Evolutionary conservation across 2,888 invertebrate species (phyloP), one percentile per base, ranked within the genome.

Genomic region (Oscheius sp.): DNA sequence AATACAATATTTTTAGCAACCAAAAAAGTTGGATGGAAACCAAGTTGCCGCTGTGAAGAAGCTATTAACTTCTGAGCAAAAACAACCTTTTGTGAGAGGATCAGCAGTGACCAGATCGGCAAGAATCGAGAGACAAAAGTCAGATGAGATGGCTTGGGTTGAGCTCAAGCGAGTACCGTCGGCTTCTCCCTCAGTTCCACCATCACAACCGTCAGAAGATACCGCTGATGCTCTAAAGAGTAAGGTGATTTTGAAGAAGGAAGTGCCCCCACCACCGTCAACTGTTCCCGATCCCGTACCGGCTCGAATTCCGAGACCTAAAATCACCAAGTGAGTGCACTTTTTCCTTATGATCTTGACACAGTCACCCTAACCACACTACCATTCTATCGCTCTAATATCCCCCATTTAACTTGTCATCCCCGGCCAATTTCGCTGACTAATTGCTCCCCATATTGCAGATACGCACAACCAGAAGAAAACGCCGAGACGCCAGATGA

Each of bases 271-370:
- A 21, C 70, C 78, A 10, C 66, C 76, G 3, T 71, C 72, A 1
- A 65, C 60, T 32, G 71, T 88, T n/a, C 86, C 87, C 1, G 87
- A 88, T 29, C 87, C 86, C 5, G 71, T 86, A 35, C 83, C 87
- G 2, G 86, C 88, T 2, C 72, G 81, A 29, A 89, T 89, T 78
- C 89, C 89, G n/a, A 62, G 89, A 35, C 88, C 88, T 5, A 88
- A 88, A 70, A 79, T 88, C 48, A 76, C 78, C 66, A 85, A 85
- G 75, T 87, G 81, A 51, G 75, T 66, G 3, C 42, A 21, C 35
- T 63, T 35, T 51, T 5, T 47, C 13, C 10, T 11, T 57, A n/a
- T 70, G 55, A 42, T 9, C 33, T 55, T 33, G 21, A 70, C 33
- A 57, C 10, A 70, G 33, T 48, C 32, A 4, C 10, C 21, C 10